Percentiles rank a stretch among this genome's conserved stretches.
These are phyloP conservation scores for Synanceia verrucosa DNA, from an alignment of 2,797 vertebrate genomes.

Conservation along the genomic window DNA sequence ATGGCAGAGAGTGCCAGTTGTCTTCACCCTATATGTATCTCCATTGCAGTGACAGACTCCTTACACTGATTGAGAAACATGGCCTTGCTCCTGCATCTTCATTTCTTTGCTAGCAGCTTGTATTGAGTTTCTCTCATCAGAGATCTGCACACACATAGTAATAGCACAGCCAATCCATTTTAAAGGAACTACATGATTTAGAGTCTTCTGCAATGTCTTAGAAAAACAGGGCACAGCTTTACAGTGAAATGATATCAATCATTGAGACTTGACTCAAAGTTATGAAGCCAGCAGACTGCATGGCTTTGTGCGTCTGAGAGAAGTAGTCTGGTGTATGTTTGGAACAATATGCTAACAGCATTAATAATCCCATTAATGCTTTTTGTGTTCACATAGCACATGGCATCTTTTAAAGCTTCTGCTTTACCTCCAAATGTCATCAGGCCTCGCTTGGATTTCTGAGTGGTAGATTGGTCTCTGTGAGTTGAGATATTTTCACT, in stretches of 20 bases:
- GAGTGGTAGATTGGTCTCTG: constrained; percentile 28
- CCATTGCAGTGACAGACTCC: constrained; percentile 74
- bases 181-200: constrained; percentile 56
- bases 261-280: constrained; percentile 29
- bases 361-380: constrained; percentile 59
- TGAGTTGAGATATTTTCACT: constrained; percentile 52
- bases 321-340: constrained; percentile 36
- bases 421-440: constrained; percentile 34
- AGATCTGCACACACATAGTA: constrained; percentile 45
- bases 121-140: constrained; percentile 58
- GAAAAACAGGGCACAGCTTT: constrained; percentile 20
- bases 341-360: constrained; percentile 28
- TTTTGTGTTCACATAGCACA: constrained; percentile 24
- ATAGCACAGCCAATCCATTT: constrained; percentile 45
- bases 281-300: constrained; percentile 15
- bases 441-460: constrained; percentile 34
- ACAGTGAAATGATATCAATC: constrained; percentile 31
- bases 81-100: constrained; percentile 67
- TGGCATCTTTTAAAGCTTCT: constrained; percentile 49
- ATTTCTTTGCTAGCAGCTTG: constrained; percentile 74
- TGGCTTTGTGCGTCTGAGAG: constrained; percentile 28
- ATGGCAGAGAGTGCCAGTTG: constrained; percentile 33
- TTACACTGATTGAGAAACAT: constrained; percentile 81
- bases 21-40: constrained; percentile 69
- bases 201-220: constrained; percentile 41